A percentile compares a stretch with the other conserved stretches of the same genome.
Conservation (phyloP, 2,797 vertebrate genomes). For the Distichodus sexfasciatus region DNA sequence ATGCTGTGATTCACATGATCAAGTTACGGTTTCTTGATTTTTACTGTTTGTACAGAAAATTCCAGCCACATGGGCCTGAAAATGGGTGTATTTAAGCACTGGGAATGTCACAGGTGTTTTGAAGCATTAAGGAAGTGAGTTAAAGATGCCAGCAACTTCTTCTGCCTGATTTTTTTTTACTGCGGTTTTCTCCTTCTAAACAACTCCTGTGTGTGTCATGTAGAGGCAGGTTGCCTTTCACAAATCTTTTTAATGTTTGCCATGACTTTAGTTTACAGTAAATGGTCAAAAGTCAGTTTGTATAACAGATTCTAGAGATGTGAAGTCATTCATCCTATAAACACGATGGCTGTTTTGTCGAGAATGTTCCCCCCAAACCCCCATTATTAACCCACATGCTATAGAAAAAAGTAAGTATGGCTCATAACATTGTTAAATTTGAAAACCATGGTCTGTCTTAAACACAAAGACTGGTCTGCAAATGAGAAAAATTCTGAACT, state of each 20-base stretch:
- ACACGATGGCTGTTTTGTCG: constrained; percentile 9
- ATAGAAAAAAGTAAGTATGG: background rate
- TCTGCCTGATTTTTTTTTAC: constrained; percentile 12
- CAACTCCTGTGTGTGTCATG: background rate
- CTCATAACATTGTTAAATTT: background rate
- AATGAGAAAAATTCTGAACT: background rate
- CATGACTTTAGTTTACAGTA: constrained; percentile 49
- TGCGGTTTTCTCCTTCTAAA: background rate
- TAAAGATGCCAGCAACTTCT: constrained; percentile 43
- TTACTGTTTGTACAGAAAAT: constrained; percentile 32
- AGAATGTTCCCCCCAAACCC: background rate
- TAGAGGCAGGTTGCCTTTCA: background rate
- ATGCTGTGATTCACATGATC: background rate
- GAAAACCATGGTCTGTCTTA: background rate
- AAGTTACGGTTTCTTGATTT: background rate
- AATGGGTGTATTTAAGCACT: background rate
- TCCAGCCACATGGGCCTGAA: constrained; percentile 7
- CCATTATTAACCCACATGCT: background rate
- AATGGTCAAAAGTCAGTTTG: constrained; percentile 50
- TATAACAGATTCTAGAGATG: constrained; percentile 55
- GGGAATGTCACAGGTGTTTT: constrained; percentile 59
- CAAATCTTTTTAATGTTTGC: background rate
- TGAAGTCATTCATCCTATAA: constrained; percentile 60
- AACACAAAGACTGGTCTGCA: background rate
- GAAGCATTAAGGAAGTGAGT: constrained; percentile 45